A percentile compares a stretch with the other conserved stretches of the same genome.
These are phyloP conservation scores for Ernsta delagoae DNA, from an alignment of 2,888 invertebrate genomes.

Conservation along the genomic window DNA sequence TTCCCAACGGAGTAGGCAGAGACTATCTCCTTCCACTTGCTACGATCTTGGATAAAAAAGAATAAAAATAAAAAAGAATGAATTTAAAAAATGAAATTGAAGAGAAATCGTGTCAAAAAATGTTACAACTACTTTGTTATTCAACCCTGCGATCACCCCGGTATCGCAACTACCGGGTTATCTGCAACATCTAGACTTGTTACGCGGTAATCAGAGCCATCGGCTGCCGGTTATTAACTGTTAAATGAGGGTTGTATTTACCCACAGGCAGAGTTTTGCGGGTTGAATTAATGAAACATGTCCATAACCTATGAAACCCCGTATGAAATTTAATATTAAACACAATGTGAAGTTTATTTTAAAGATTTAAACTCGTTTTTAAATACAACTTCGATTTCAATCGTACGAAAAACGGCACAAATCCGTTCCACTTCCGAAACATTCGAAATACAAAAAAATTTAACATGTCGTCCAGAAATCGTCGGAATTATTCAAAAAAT, in stretches of 20 bases:
- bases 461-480: conserved; percentile 63
- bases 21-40: no score
- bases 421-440: conserved; percentile 72
- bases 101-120: neutral
- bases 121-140: conserved; percentile 2
- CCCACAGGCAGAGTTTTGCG: conserved; percentile 36
- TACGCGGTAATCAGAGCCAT: conserved; percentile 65
- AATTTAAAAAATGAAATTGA: neutral
- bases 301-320: no score
- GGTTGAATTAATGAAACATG: conserved; percentile 18
- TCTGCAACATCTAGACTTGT: conserved; percentile 74
- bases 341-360: no score
- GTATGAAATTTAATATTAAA: no score
- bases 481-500: conserved; percentile 61
- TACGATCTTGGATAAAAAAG: no score
- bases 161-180: conserved; percentile 70
- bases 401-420: conserved; percentile 65
- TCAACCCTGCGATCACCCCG: conserved; percentile 64
- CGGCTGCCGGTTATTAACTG: conserved; percentile 52
- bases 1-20: no score
- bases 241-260: conserved; percentile 40
- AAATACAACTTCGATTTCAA: no score
- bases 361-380: no score
- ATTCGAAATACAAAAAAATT: conserved; percentile 54
- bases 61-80: neutral